Conservation (phyloP, 2,113 vertebrate genomes). For the Zosterops pallidus region DNA sequence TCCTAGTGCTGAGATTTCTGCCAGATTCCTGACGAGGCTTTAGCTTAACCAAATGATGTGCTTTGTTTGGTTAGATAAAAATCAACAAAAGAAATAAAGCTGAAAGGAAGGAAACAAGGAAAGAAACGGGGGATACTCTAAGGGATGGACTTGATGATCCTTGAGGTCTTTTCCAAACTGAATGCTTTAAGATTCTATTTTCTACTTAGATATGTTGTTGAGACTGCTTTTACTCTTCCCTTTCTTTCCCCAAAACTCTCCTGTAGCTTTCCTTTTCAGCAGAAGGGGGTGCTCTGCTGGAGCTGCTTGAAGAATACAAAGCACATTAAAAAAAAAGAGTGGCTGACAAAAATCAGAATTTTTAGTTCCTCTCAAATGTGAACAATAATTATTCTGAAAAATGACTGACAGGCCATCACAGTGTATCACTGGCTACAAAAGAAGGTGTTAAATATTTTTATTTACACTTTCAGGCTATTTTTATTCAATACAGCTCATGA, state of each 20-base stretch:
- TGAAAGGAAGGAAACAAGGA: background rate
- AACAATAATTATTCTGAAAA: background rate
- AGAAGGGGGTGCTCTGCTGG: background rate
- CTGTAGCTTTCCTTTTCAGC: background rate
- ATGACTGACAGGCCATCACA: background rate
- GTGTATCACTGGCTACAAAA: background rate
- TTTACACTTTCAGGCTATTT: background rate
- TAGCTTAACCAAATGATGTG: background rate
- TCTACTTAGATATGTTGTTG: background rate
- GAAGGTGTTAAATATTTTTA: background rate
- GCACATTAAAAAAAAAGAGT: background rate
- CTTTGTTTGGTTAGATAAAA: background rate
- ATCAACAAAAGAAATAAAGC: background rate
- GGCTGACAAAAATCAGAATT: background rate
- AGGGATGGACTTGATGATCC: background rate
- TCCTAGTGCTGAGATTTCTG: background rate
- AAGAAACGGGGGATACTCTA: background rate
- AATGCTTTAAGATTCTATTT: background rate
- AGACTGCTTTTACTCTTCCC: background rate
- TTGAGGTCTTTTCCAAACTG: background rate
- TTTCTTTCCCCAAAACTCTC: background rate
- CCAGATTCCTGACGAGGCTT: background rate
- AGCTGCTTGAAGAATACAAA: background rate
- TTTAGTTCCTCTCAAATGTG: background rate
- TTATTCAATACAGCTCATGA: background rate